A percentile compares a stretch with the other conserved stretches of the same genome.
Evolutionary conservation across 2,888 invertebrate genomes (phyloP).

Genomic region (Podotricha telesiphe): DNA sequence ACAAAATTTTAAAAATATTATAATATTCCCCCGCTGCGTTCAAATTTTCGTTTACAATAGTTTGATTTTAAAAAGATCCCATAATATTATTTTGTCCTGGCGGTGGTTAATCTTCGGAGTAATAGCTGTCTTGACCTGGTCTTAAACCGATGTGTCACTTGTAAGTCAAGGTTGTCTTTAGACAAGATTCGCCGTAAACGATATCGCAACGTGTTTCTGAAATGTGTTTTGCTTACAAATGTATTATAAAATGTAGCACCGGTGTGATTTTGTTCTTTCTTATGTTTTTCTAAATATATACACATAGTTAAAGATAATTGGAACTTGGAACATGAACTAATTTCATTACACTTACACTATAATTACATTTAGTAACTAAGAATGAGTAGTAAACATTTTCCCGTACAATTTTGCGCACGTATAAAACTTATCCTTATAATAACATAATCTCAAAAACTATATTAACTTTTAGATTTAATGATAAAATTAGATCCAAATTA

Average conservation of each 20-base stretch:
- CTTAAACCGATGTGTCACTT: neutral
- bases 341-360: slow-evolving; percentile 6
- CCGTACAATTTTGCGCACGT: neutral
- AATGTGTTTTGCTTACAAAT: neutral
- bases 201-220: neutral
- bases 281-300: neutral
- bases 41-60: no score
- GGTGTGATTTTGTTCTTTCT: neutral
- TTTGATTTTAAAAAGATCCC: no score
- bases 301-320: neutral
- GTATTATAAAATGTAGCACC: neutral
- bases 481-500: neutral
- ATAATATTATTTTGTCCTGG: no score
- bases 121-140: neutral
- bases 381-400: neutral
- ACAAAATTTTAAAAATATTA: no score
- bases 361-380: neutral
- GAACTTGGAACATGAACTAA: neutral
- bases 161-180: slow-evolving; percentile 7
- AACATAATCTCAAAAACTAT: no score
- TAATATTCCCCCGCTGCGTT: no score
- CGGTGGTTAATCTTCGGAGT: neutral
- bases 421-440: neutral
- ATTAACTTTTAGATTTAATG: neutral
- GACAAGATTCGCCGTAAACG: neutral